phyloP scores from a whole-genome alignment of 2,888 invertebrate species.

The Odontocerum albicorne region DNA sequence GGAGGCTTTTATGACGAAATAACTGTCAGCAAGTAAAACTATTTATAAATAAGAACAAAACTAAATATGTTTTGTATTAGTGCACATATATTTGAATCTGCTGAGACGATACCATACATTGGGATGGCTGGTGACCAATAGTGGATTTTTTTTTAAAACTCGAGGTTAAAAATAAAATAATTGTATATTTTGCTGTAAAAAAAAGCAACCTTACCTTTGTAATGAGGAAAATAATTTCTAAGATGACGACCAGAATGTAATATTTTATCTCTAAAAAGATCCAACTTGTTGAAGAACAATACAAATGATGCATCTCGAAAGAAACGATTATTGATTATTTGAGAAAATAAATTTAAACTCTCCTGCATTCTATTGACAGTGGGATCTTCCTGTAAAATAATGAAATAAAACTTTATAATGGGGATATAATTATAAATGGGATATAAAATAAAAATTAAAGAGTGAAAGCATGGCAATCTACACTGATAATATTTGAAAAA shows the following conservation, averaged over 20 bases:
- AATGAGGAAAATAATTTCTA: conserved; percentile 61
- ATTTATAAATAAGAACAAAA: no score
- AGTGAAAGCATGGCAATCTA: no score
- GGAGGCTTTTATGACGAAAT: no score
- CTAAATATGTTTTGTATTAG: no score
- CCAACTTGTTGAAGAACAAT: conserved; percentile 65
- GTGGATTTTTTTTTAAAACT: no score
- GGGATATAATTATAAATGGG: not conserved
- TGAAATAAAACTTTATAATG: not conserved
- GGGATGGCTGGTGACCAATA: no score
- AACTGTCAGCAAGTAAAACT: no score
- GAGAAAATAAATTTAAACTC: conserved; percentile 63
- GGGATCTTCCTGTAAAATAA: conserved; percentile 56
- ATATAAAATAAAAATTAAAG: not conserved
- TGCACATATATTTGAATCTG: no score
- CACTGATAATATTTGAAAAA: no score
- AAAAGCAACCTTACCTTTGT: conserved; percentile 47
- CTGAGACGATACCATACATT: no score
- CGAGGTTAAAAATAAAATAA: no score
- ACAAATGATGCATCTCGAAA: conserved; percentile 64
- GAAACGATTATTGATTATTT: conserved; percentile 66
- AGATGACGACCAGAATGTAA: conserved; percentile 63
- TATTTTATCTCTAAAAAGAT: conserved; percentile 66
- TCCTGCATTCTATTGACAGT: conserved; percentile 64
- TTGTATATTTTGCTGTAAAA: no score